Conservation (phyloP, 2,888 invertebrate species). For the Gonocerus acuteangulatus region DNA sequence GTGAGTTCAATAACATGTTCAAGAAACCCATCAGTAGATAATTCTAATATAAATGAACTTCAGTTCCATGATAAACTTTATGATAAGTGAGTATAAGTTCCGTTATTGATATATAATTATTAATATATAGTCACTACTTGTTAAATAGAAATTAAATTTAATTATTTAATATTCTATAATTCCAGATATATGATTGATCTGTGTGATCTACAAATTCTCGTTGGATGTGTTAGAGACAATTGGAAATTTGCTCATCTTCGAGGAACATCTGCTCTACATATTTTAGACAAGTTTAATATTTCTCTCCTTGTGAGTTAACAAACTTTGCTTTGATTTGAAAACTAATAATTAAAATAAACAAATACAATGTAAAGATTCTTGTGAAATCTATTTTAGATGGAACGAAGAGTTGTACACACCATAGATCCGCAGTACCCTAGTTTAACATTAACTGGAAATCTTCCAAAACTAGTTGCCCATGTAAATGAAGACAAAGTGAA, state of each 20-base stretch:
- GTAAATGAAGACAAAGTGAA: constrained; percentile 83
- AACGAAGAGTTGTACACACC: constrained; percentile 72
- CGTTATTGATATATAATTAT: no score
- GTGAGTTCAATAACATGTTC: constrained; percentile 47
- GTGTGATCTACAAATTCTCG: constrained; percentile 76
- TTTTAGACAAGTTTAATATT: constrained; percentile 71
- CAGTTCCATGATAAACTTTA: constrained; percentile 62
- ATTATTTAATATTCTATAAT: not conserved
- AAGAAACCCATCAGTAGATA: constrained; percentile 40
- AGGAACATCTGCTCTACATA: constrained; percentile 74
- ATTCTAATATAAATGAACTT: constrained; percentile 50
- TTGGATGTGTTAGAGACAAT: constrained; percentile 80
- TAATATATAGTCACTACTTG: not conserved
- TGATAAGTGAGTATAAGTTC: constrained; percentile 58
- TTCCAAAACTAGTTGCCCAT: constrained; percentile 81
- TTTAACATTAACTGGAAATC: constrained; percentile 70
- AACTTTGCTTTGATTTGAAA: not conserved
- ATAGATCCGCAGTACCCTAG: constrained; percentile 81
- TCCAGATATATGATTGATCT: constrained; percentile 56
- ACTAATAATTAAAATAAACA: not conserved
- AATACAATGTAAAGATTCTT: not conserved
- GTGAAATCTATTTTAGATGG: constrained; percentile 51
- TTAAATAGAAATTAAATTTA: not conserved
- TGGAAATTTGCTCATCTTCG: constrained; percentile 82
- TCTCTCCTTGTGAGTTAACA: constrained; percentile 51